Evolutionary conservation across 2,888 invertebrate species (phyloP).

Genomic region (Stomorhina lunata): DNA sequence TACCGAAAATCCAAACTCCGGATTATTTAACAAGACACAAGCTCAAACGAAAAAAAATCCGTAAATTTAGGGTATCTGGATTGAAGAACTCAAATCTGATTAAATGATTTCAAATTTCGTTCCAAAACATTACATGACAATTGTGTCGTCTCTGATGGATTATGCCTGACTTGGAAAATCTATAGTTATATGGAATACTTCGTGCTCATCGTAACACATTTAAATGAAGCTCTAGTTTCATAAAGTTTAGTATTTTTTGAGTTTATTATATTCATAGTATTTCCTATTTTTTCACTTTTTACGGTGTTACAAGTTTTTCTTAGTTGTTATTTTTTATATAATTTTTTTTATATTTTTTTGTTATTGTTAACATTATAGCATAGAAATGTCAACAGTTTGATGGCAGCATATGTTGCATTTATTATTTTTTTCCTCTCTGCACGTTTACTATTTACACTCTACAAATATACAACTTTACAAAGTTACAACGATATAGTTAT

Average conservation of each 20-base stretch:
- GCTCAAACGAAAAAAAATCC: no score
- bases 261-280: not conserved
- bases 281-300: not conserved
- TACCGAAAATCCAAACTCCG: no score
- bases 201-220: conserved; percentile 28
- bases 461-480: not conserved
- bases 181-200: no score
- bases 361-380: conserved; percentile 31
- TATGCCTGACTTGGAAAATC: no score
- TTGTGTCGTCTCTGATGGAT: no score
- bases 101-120: no score
- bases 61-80: no score
- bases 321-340: not conserved
- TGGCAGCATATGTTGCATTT: conserved; percentile 37
- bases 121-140: no score
- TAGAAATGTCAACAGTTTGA: conserved; percentile 58
- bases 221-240: conserved; percentile 56
- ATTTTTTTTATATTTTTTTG: conserved; percentile 1
- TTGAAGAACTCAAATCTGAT: no score
- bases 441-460: not conserved
- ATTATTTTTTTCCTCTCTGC: not conserved
- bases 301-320: not conserved
- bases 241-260: not conserved
- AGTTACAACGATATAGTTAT: not conserved
- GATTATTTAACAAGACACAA: no score